These are phyloP conservation scores for Amphiprion ocellaris DNA, from an alignment of 2,113 vertebrate genomes.

Conservation along the genomic window DNA sequence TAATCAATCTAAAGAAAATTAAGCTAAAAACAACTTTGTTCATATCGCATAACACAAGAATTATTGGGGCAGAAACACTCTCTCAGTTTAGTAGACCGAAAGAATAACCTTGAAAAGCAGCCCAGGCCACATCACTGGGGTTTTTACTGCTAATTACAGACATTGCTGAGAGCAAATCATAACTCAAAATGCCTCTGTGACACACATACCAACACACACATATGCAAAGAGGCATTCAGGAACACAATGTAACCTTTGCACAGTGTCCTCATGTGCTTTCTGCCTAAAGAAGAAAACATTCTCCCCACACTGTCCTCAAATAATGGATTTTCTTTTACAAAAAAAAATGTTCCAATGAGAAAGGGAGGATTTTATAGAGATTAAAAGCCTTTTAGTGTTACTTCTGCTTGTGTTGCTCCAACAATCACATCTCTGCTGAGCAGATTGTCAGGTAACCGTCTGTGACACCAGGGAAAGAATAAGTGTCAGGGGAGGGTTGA, in stretches of 20 bases:
- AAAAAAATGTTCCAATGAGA: constrained; percentile 49
- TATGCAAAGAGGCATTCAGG: constrained; percentile 11
- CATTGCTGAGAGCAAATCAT: constrained; percentile 71
- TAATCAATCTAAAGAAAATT: constrained; percentile 42
- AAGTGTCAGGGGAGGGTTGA: constrained; percentile 43
- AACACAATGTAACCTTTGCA: constrained; percentile 30
- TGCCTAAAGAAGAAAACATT: background rate
- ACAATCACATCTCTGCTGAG: constrained; percentile 65
- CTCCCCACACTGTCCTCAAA: constrained; percentile 27
- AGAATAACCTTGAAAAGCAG: constrained; percentile 75
- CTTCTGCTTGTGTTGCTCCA: constrained; percentile 65
- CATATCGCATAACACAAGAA: constrained; percentile 26
- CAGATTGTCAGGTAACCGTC: constrained; percentile 64
- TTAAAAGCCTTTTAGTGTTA: constrained; percentile 77
- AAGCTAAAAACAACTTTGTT: constrained; percentile 36
- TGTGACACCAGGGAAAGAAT: constrained; percentile 27
- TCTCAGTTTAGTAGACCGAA: constrained; percentile 44
- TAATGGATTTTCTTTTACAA: constrained; percentile 60
- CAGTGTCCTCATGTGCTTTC: constrained; percentile 24
- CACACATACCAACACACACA: constrained; percentile 29
- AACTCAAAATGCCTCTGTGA: constrained; percentile 57
- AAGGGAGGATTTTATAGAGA: constrained; percentile 59
- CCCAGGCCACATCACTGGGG: constrained; percentile 53
- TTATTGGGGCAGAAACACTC: constrained; percentile 60
- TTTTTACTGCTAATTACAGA: constrained; percentile 78